phyloP scores from a whole-genome alignment of 2,797 vertebrate genomes.

The Alcedo quadribrachys region DNA sequence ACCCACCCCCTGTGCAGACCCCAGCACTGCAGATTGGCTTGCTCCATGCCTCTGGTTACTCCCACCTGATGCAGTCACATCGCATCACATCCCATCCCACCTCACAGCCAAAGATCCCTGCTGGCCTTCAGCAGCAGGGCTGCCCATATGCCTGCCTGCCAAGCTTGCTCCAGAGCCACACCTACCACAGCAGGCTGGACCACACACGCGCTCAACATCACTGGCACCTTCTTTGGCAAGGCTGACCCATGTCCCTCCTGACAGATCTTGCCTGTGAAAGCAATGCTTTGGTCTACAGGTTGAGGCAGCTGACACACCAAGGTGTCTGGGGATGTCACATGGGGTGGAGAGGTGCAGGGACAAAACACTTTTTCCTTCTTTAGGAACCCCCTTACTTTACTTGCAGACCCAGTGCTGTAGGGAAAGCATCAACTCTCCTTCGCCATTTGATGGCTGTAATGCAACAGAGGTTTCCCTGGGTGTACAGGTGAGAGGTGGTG shows the following conservation, averaged over 20 bases:
- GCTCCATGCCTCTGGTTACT: neutral
- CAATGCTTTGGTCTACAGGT: neutral
- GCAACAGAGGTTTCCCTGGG: neutral
- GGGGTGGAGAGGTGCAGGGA: neutral
- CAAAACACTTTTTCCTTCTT: neutral
- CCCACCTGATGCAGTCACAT: neutral
- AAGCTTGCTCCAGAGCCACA: neutral
- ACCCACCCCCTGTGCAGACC: neutral
- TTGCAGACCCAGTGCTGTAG: neutral
- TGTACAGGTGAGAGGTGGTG: neutral
- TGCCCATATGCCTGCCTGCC: neutral
- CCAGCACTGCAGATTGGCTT: neutral
- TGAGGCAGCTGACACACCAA: neutral
- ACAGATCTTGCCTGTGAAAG: neutral
- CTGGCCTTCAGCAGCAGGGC: neutral
- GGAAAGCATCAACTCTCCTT: neutral
- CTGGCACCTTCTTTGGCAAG: neutral
- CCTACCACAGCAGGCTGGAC: rapidly evolving
- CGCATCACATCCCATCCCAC: neutral
- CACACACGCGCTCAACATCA: neutral
- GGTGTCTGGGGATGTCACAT: neutral
- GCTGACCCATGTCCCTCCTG: neutral
- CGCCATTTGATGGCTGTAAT: neutral
- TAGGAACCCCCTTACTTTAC: neutral
- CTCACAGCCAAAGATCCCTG: neutral